Conservation (phyloP, 2,888 invertebrate species). For the Zonitis immaculata region DNA sequence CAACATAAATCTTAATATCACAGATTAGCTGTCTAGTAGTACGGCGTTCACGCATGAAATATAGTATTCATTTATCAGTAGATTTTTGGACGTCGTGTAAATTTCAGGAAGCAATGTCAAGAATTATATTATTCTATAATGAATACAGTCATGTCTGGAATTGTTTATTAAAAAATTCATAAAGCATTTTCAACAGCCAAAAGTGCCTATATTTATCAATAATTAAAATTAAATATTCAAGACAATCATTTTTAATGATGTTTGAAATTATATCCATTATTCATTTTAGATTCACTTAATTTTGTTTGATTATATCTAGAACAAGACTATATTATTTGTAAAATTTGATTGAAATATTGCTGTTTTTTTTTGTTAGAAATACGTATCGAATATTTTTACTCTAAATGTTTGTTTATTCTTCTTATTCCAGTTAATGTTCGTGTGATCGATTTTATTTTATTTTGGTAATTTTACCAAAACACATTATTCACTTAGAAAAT, state of each 20-base stretch:
- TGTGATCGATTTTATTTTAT: neutral
- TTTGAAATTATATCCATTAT: too few relatives aligned
- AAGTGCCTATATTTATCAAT: constrained; percentile 8
- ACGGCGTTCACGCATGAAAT: constrained; percentile 35
- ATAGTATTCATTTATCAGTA: constrained; percentile 35
- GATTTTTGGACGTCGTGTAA: constrained; percentile 23
- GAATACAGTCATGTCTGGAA: constrained; percentile 14
- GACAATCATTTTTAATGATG: neutral
- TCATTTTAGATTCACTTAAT: too few relatives aligned
- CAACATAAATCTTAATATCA: constrained; percentile 28
- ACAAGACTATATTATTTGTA: too few relatives aligned
- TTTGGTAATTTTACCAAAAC: too few relatives aligned
- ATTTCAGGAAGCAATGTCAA: constrained; percentile 27
- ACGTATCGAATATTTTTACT: too few relatives aligned
- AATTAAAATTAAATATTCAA: neutral
- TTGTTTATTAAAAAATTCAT: constrained; percentile 20
- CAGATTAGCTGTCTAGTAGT: constrained; percentile 27
- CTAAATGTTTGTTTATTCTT: too few relatives aligned
- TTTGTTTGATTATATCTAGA: neutral
- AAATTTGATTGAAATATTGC: too few relatives aligned
- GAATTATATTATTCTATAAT: constrained; percentile 19
- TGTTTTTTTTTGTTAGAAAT: too few relatives aligned
- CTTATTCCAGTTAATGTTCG: neutral
- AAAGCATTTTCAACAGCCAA: neutral
- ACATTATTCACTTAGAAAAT: neutral